Conservation (phyloP, 2,797 vertebrate genomes). For the Crenichthys baileyi region DNA sequence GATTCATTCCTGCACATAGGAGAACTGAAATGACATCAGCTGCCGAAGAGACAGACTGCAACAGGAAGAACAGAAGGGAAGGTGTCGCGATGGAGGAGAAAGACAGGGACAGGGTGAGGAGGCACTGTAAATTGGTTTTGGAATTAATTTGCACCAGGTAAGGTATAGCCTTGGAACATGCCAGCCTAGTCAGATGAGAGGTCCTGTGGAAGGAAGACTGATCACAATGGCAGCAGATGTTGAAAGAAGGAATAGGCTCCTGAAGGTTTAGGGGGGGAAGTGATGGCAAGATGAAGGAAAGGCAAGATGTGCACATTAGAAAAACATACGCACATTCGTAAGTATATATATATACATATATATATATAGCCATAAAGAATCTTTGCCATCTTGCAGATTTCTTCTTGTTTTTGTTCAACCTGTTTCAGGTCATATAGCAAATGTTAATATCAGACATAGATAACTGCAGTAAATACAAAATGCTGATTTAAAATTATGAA, state of each 20-base stretch:
- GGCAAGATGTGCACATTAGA: constrained; percentile 19
- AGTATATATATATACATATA: neutral
- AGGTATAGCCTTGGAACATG: constrained; percentile 96
- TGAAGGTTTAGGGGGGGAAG: constrained; percentile 33
- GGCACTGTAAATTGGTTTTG: constrained; percentile 76
- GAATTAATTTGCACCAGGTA: constrained; percentile 79
- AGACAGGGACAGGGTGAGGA: constrained; percentile 32
- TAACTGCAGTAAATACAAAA: neutral
- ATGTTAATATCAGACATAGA: neutral
- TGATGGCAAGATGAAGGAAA: constrained; percentile 52
- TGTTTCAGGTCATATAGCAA: neutral
- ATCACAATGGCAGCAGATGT: constrained; percentile 97
- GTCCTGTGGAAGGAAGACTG: constrained; percentile 86
- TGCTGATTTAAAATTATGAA: neutral
- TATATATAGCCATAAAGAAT: neutral
- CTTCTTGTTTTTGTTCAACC: neutral
- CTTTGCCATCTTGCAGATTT: neutral
- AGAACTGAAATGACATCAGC: constrained; percentile 71
- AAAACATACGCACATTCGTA: no score
- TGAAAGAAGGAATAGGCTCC: constrained; percentile 69
- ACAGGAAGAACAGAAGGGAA: constrained; percentile 36
- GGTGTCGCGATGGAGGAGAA: constrained; percentile 45
- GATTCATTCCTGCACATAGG: constrained; percentile 68
- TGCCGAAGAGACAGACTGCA: constrained; percentile 64
- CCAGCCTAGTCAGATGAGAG: constrained; percentile 80